A percentile compares a stretch with the other conserved stretches of the same genome.
Conservation (phyloP, 2,888 invertebrate genomes). For the Troides oblongomaculatus region DNA sequence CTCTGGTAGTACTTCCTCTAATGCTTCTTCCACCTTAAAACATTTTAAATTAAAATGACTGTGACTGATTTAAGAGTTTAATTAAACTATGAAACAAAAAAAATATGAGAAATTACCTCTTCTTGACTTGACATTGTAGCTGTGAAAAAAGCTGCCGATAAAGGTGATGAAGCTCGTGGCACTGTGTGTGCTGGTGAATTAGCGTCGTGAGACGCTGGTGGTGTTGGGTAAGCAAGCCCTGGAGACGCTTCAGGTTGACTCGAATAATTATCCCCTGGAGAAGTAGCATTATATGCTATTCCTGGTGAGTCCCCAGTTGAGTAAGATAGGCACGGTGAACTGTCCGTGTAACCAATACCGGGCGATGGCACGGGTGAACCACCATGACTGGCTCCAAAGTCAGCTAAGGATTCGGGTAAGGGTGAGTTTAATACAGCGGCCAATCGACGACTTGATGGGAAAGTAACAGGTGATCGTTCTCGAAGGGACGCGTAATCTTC, state of each 20-base stretch:
- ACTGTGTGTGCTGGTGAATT: conserved; percentile 82
- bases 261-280: conserved; percentile 67
- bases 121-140: conserved; percentile 92
- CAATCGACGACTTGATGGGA: conserved; percentile 85
- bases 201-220: conserved; percentile 92
- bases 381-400: conserved; percentile 89
- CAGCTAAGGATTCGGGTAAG: conserved; percentile 88
- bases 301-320: conserved; percentile 82
- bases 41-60: not conserved
- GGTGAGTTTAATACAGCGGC: conserved; percentile 89
- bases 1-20: conserved; percentile 90
- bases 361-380: conserved; percentile 78
- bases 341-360: conserved; percentile 66
- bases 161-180: conserved; percentile 88
- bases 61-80: not conserved
- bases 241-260: conserved; percentile 81
- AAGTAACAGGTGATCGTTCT: conserved; percentile 79
- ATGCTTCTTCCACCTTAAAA: conserved; percentile 87
- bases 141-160: conserved; percentile 91
- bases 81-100: not conserved
- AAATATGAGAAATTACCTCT: conserved; percentile 64
- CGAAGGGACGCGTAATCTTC: conserved; percentile 83
- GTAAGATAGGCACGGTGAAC: conserved; percentile 86
- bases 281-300: conserved; percentile 63
- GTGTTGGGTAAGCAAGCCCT: conserved; percentile 90